A percentile compares a stretch with the other conserved stretches of the same genome.
Conservation (phyloP, 2,113 vertebrate genomes). For the Pteronura brasiliensis region DNA sequence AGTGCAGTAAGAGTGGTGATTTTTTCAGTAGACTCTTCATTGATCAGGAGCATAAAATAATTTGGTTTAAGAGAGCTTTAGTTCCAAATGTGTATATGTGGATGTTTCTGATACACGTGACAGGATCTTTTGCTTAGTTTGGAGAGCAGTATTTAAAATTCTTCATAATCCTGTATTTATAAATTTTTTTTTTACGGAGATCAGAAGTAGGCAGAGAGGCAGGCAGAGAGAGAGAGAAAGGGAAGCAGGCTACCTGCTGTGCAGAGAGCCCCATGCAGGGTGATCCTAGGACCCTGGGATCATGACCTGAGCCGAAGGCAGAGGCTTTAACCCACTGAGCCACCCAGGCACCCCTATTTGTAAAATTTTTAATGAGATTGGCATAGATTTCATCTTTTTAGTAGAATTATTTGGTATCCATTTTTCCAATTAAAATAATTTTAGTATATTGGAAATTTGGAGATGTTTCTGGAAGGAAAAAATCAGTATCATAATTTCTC, state of each 20-base stretch:
- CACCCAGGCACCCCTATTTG: not conserved
- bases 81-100: not conserved
- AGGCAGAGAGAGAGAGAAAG: too few relatives aligned
- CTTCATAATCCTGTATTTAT: constrained; percentile 16
- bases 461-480: constrained; percentile 30
- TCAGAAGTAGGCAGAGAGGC: too few relatives aligned
- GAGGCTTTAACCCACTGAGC: too few relatives aligned
- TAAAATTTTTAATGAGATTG: constrained; percentile 17
- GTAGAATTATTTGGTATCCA: constrained; percentile 7
- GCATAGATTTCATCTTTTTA: constrained; percentile 5
- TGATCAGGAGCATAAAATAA: constrained; percentile 8
- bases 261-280: too few relatives aligned
- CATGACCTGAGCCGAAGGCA: too few relatives aligned
- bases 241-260: too few relatives aligned
- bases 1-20: not conserved
- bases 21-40: constrained; percentile 22
- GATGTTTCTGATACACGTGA: not conserved
- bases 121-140: constrained; percentile 50
- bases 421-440: constrained; percentile 32
- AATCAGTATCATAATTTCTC: not conserved
- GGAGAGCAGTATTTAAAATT: constrained; percentile 24
- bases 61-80: constrained; percentile 2
- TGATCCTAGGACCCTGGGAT: too few relatives aligned
- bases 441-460: not conserved
- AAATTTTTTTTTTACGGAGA: not conserved